Base-by-base conservation (phyloP, 2,888 invertebrate genomes). In the Drosophila pseudotalamancana region DNA sequence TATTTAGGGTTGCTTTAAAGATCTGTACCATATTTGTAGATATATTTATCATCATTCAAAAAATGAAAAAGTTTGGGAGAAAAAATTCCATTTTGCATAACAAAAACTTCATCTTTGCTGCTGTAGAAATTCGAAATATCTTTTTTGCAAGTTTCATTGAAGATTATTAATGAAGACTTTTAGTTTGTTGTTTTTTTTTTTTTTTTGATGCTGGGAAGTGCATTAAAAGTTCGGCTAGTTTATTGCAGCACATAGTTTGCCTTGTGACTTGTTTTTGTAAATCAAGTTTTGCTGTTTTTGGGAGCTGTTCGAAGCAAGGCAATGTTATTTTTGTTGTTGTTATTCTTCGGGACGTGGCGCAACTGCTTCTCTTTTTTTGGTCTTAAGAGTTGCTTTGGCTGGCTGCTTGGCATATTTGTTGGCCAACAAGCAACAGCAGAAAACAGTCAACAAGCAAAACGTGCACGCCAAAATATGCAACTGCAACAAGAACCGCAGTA, bases 351-450 rank as follows among this genome's bases (percentile, higher is more conserved):
- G 77, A 79, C 80, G 72, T 84, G 83, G 79, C 57, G 77, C 84
- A 86, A 86, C 87, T 83, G 45, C 80, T 80, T 80, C 83, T 72
- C 77, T 82, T 82, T 86, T 80, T 83, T 82, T 74, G 84, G 77
- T 59, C 68, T 49, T 82, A 53, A 69, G 68, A 43, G 57, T 39
- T 74, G 70, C 21, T 37, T 42, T n/a, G 61, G 31, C 18, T 19
- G 72, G 61, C 65, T 70, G 64, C 70, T 59, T 80, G 80, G 86
- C 83, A 82, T 86, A 80, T 85, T 85, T 85, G 83, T 79, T 79
- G 83, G 72, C 63, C 81, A 64, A 51, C 63, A 74, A 57, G 25
- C 72, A 37, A 37, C 65, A 59, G 23, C 61, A 45, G 11, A 32
- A 66, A 63, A 48, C 65, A 63, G 65, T 57, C 81, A 81, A 86